phyloP scores from a whole-genome alignment of 23 tunicate species.

The Oikopleura vanhoeffeni region DNA sequence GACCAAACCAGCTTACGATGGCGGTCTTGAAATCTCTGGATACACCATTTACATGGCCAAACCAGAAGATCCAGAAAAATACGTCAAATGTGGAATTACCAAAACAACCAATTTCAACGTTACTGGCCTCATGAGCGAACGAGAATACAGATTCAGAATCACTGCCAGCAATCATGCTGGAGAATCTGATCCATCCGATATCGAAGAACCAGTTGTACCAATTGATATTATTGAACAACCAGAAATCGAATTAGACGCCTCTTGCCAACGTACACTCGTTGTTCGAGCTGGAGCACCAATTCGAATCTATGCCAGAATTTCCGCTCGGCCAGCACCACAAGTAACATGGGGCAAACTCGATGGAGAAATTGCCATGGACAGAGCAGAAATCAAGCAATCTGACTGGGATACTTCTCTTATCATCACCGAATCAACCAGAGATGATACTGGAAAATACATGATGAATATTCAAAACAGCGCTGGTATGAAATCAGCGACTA shows the following conservation, averaged over 20 bases:
- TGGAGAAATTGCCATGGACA: conserved; percentile 21
- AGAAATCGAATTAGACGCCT: conserved; percentile 16
- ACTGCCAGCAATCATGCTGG: conserved; percentile 49
- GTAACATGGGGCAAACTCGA: conserved; percentile 59
- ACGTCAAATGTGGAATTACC: conserved; percentile 20
- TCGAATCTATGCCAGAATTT: conserved; percentile 20
- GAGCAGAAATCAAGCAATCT: conserved; percentile 15
- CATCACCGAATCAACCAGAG: conserved; percentile 53
- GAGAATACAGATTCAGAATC: conserved; percentile 67
- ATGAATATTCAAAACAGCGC: conserved; percentile 17
- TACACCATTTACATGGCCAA: conserved; percentile 65
- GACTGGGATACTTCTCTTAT: conserved; percentile 38
- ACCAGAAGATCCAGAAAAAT: conserved; percentile 19
- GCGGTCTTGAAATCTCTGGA: conserved; percentile 66
- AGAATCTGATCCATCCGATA: conserved; percentile 43
- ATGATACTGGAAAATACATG: conserved; percentile 57
- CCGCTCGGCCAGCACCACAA: conserved; percentile 42
- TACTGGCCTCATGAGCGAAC: conserved; percentile 44
- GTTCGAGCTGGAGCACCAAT: conserved; percentile 26
- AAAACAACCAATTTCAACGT: conserved; percentile 44
- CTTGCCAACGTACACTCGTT: conserved; percentile 13
- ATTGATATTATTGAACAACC: conserved; percentile 21
- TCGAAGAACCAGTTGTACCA: conserved; percentile 29
- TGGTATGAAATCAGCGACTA: conserved; percentile 18
- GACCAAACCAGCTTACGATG: conserved; percentile 83